Percentiles rank a stretch among this genome's conserved stretches.
These are phyloP conservation scores for Eueremaeus valkanovi DNA, from an alignment of 2,888 invertebrate species.

Conservation along the genomic window DNA sequence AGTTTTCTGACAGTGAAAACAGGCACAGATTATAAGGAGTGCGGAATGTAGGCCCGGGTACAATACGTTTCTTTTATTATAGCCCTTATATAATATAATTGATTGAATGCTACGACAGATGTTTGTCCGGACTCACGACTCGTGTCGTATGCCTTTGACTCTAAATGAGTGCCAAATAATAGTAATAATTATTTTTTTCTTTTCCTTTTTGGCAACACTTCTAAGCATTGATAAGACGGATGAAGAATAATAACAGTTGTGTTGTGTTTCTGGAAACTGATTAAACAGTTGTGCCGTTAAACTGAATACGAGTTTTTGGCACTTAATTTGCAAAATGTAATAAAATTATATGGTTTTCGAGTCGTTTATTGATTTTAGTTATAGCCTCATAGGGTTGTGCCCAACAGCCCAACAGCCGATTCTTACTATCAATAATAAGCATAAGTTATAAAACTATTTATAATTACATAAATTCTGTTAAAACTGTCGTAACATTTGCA, in stretches of 20 bases:
- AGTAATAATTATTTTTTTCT: slow-evolving; percentile 13
- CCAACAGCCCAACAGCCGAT: too few relatives aligned
- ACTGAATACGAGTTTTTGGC: neutral
- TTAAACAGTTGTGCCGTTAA: neutral
- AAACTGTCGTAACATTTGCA: too few relatives aligned
- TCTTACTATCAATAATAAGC: too few relatives aligned
- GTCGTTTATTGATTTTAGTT: too few relatives aligned
- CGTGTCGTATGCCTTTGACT: neutral
- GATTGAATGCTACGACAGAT: slow-evolving; percentile 21
- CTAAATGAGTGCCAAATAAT: slow-evolving; percentile 10
- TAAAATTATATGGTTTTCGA: too few relatives aligned
- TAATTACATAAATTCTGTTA: too few relatives aligned
- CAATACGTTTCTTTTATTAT: slow-evolving; percentile 6
- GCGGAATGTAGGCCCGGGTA: neutral
- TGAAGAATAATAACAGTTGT: neutral
- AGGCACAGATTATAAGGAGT: neutral
- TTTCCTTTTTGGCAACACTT: neutral
- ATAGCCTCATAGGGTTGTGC: too few relatives aligned
- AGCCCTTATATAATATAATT: slow-evolving; percentile 10
- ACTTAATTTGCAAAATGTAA: neutral
- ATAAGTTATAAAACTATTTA: too few relatives aligned
- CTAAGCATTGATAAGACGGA: neutral
- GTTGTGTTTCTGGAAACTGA: too few relatives aligned
- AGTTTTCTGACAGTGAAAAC: neutral
- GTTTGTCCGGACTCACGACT: neutral